phyloP scores from a whole-genome alignment of 2,797 vertebrate genomes.

The Anniella stebbinsi region DNA sequence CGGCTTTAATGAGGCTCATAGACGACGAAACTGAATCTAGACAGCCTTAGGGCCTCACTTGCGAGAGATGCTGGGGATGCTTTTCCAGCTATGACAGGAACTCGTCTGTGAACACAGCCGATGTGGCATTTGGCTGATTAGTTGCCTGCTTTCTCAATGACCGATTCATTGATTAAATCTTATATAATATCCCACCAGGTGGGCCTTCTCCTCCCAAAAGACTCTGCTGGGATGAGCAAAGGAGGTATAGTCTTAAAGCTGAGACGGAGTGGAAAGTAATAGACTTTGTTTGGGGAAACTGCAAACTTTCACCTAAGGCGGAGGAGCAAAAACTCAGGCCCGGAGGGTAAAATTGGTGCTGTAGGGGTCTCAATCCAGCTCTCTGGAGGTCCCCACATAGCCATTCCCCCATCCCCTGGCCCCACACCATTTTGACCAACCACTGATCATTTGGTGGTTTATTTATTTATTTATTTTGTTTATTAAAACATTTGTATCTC shows the following conservation, averaged over 20 bases:
- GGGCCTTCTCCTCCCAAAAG: background rate
- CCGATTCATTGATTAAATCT: background rate
- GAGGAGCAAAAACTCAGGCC: too few species aligned
- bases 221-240: background rate
- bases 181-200: background rate
- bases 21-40: too few species aligned
- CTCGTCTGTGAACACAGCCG: background rate
- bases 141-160: background rate
- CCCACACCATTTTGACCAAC: too few species aligned
- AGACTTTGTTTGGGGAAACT: background rate
- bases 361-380: too few species aligned
- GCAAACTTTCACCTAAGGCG: background rate
- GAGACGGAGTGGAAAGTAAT: background rate
- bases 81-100: background rate
- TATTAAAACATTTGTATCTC: too few species aligned
- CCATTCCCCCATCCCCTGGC: too few species aligned
- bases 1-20: background rate
- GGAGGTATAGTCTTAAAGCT: background rate
- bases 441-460: too few species aligned
- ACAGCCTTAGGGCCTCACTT: background rate
- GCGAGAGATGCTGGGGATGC: background rate
- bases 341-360: too few species aligned
- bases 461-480: too few species aligned
- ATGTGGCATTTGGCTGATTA: background rate
- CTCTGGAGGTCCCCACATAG: too few species aligned